Base-by-base conservation (phyloP, 1,140 invertebrate species). In the Drosophila prosaltans region DNA sequence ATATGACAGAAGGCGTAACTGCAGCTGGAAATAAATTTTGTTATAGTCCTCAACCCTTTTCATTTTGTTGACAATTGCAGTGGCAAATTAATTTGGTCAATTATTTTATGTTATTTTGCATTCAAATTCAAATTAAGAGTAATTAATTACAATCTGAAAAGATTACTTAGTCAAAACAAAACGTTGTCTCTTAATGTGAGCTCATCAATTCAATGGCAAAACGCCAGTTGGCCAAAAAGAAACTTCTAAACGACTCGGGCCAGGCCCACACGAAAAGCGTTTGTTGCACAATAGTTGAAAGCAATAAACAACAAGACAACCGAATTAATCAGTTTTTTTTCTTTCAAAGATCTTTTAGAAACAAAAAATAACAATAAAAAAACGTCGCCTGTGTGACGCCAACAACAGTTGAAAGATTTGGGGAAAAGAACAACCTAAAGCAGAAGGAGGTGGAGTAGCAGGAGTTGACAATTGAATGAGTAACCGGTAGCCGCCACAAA, bases 141-240 rank as follows among this genome's bases (percentile, higher is more conserved):
- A 59, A 74, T 80, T 74, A 80, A 78, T 80, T 73, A 60, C 26
- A 16, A 72, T 40, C 59, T 65, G 54, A 74, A 67, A 70, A 68
- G 78, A 73, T 70, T 80, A 70, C 70, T 63, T 65, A 78, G 71
- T 78, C 74, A 80, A 74, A 80, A 74, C 78, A 78, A 69, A 63
- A 65, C 70, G 65, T 74, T 78, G 74, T 79, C 64, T 55, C 64
- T 69, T 80, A 80, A 80, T 80, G 74, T 70, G 71, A 60, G 75
- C 67, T 74, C 78, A 80, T 80, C 67, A 80, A 80, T 80, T 63
- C 41, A 67, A 59, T 62, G 60, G 57, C 57, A 63, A 24, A 28
- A 10, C 41, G 9, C 39, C 70, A 68, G 24, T 51, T 51, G 45
- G 45, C 45, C 45, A 51, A 51, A 48, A 65, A 67, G 55, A 45